Percentiles rank a stretch among this genome's conserved stretches.
Evolutionary conservation across 2,797 vertebrate species (phyloP).

Genomic region (Octomys mimax): DNA sequence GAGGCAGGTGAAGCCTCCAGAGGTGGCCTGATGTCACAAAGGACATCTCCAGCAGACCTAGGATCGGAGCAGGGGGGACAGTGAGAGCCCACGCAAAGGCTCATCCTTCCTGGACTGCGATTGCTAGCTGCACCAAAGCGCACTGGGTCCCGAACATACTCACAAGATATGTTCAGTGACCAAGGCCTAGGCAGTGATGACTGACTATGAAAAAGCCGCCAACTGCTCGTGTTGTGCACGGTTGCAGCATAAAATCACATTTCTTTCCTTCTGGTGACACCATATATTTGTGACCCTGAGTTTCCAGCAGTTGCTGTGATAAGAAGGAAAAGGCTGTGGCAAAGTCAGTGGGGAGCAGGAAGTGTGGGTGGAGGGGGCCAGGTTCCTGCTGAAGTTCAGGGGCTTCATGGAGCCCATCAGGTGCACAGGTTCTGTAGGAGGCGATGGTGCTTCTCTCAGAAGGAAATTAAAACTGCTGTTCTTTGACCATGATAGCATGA

Average conservation of each 20-base stretch:
- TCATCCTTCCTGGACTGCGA: too few relatives aligned
- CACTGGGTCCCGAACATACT: neutral
- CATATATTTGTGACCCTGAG: neutral
- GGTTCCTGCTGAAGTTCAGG: neutral
- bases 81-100: accelerated
- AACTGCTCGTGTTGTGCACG: neutral
- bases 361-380: neutral
- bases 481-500: neutral
- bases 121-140: neutral
- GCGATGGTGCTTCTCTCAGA: neutral
- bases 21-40: neutral
- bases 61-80: neutral
- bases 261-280: neutral
- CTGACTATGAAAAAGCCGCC: neutral
- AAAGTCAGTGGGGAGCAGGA: slow-evolving; percentile 10
- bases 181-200: neutral
- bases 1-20: neutral
- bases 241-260: neutral
- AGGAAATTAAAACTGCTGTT: neutral
- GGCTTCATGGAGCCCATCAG: neutral
- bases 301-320: neutral
- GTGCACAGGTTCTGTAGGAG: neutral
- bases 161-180: neutral
- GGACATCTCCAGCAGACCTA: neutral
- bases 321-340: neutral